phyloP scores from a whole-genome alignment of 2,113 vertebrate genomes.

The Anoplopoma fimbria region DNA sequence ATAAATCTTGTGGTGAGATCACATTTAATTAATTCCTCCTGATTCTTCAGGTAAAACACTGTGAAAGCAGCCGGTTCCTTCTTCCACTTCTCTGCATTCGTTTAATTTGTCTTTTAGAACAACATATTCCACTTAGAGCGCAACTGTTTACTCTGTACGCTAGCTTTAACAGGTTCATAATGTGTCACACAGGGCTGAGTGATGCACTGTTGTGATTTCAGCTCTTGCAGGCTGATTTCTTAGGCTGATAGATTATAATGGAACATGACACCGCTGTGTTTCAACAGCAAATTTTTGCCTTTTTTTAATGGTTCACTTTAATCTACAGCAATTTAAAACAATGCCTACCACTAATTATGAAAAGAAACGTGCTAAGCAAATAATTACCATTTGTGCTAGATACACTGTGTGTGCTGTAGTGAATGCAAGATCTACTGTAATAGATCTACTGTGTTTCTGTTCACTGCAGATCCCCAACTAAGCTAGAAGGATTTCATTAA shows the following conservation, averaged over 20 bases:
- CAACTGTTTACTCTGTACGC: constrained; percentile 29
- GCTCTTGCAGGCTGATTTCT: no score
- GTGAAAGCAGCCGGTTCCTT: constrained; percentile 62
- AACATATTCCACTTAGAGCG: constrained; percentile 45
- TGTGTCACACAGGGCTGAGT: constrained; percentile 30
- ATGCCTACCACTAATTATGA: constrained; percentile 61
- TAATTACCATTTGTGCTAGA: constrained; percentile 41
- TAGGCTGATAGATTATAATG: constrained; percentile 25
- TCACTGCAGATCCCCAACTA: constrained; percentile 7
- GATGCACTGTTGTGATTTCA: constrained; percentile 30
- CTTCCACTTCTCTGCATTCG: constrained; percentile 23
- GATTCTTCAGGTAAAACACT: constrained; percentile 68
- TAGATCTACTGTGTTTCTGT: constrained; percentile 41
- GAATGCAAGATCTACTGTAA: constrained; percentile 55
- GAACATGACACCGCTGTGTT: constrained; percentile 51
- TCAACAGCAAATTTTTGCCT: constrained; percentile 38
- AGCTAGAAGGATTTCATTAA: constrained; percentile 54
- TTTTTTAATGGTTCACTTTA: constrained; percentile 22
- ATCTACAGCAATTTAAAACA: constrained; percentile 40
- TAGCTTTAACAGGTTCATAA: constrained; percentile 18
- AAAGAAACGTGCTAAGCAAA: constrained; percentile 26
- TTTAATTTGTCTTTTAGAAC: constrained; percentile 6
- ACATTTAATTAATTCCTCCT: constrained; percentile 57
- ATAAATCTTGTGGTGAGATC: neutral
- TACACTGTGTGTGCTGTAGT: constrained; percentile 37